Evolutionary conservation across 1,140 invertebrate species (phyloP).

Genomic region (Orchestia grillus): DNA sequence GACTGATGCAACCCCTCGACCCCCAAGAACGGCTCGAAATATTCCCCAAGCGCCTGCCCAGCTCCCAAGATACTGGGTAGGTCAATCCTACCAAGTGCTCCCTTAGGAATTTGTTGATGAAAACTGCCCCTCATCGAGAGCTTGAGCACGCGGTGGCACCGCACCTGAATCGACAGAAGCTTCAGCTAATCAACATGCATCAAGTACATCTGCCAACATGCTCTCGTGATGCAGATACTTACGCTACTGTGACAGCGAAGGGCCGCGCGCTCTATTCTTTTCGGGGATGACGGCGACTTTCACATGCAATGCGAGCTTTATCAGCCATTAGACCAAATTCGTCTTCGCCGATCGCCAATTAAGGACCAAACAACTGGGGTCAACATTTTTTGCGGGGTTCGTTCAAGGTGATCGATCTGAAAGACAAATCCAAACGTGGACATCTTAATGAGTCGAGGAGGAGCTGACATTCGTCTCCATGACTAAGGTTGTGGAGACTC

Average conservation of each 20-base stretch:
- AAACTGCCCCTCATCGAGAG: too few species aligned
- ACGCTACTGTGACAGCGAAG: background rate
- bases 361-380: background rate
- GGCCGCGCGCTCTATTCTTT: background rate
- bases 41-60: background rate
- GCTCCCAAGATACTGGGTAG: too few species aligned
- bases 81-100: background rate
- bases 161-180: background rate
- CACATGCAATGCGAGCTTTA: background rate
- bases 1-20: background rate
- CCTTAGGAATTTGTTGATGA: background rate
- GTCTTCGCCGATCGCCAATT: background rate
- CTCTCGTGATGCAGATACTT: background rate
- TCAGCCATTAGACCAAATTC: background rate
- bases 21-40: background rate
- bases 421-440: background rate
- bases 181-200: background rate
- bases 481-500: background rate
- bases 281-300: background rate
- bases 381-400: background rate
- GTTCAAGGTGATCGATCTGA: background rate
- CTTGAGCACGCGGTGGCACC: background rate
- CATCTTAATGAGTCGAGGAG: background rate
- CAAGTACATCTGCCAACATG: background rate
- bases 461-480: background rate